These are phyloP conservation scores for Palaemon carinicauda DNA, from an alignment of 1,140 invertebrate genomes.

Conservation along the genomic window DNA sequence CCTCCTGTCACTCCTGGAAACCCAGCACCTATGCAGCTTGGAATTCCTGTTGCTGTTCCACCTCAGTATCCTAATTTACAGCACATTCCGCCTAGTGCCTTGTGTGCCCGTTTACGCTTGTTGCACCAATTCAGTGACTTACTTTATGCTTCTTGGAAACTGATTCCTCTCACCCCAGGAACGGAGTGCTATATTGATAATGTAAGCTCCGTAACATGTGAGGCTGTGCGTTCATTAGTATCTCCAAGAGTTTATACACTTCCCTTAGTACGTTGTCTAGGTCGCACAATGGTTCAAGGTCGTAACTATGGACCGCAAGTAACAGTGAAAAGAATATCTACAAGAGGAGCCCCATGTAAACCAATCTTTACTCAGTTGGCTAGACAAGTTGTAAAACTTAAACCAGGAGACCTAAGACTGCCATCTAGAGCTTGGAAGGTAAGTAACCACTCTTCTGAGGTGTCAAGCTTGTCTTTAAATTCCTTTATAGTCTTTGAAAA, in stretches of 20 bases:
- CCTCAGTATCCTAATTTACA: constrained; percentile 71
- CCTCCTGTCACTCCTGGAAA: constrained; percentile 67
- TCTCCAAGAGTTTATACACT: constrained; percentile 72
- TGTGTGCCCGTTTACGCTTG: constrained; percentile 70
- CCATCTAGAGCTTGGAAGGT: constrained; percentile 76
- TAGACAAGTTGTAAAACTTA: constrained; percentile 72
- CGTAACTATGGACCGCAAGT: constrained; percentile 76
- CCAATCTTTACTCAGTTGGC: constrained; percentile 75
- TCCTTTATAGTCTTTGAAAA: too few species aligned
- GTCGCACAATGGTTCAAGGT: constrained; percentile 75
- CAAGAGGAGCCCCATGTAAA: constrained; percentile 69
- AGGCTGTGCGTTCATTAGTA: constrained; percentile 69
- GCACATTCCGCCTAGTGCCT: constrained; percentile 66
- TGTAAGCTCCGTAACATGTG: constrained; percentile 66
- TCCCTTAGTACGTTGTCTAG: constrained; percentile 73
- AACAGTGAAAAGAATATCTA: constrained; percentile 71
- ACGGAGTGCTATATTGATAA: constrained; percentile 62
- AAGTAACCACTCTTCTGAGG: background rate
- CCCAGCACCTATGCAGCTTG: constrained; percentile 68
- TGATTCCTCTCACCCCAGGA: constrained; percentile 69
- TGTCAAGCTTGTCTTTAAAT: too few species aligned
- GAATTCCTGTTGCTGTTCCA: constrained; percentile 69
- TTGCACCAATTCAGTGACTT: constrained; percentile 74
- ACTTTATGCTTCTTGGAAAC: constrained; percentile 73
- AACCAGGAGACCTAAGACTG: constrained; percentile 70